These are phyloP conservation scores for Notothenia coriiceps DNA, from an alignment of 2,113 vertebrate genomes.

Conservation along the genomic window DNA sequence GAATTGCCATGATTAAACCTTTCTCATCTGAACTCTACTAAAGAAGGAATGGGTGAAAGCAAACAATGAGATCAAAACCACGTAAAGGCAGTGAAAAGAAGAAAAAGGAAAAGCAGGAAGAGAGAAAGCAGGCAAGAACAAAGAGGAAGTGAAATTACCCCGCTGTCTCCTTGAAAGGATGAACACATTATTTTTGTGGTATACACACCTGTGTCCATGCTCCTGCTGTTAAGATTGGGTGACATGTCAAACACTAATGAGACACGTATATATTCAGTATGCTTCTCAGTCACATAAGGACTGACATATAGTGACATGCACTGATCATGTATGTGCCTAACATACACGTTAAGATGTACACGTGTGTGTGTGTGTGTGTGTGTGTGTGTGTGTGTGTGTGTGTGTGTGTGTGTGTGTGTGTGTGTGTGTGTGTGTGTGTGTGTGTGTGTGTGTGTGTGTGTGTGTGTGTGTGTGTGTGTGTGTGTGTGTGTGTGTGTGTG, in stretches of 20 bases:
- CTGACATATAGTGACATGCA: neutral
- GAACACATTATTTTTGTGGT: conserved; percentile 1
- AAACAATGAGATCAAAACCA: conserved; percentile 21
- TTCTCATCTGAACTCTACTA: neutral
- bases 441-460: too few species aligned
- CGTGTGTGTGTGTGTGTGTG: neutral
- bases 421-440: too few species aligned
- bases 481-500: conserved; percentile 28
- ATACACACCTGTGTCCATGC: conserved; percentile 12
- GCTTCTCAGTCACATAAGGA: conserved; percentile 11
- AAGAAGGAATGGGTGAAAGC: neutral
- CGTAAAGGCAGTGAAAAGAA: conserved; percentile 6
- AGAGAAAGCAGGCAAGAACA: neutral
- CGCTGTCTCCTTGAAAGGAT: conserved; percentile 16
- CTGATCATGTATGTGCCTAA: conserved; percentile 1
- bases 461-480: neutral
- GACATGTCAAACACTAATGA: conserved; percentile 59
- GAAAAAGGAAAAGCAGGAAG: neutral
- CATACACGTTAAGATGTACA: neutral
- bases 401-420: too few species aligned
- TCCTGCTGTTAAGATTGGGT: neutral
- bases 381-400: too few species aligned
- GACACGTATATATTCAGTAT: conserved; percentile 10
- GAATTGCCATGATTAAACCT: conserved; percentile 38
- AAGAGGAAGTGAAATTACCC: conserved; percentile 7